A percentile compares a stretch with the other conserved stretches of the same genome.
These are phyloP conservation scores for Lapara coniferarum DNA, from an alignment of 2,888 invertebrate species.

Conservation along the genomic window DNA sequence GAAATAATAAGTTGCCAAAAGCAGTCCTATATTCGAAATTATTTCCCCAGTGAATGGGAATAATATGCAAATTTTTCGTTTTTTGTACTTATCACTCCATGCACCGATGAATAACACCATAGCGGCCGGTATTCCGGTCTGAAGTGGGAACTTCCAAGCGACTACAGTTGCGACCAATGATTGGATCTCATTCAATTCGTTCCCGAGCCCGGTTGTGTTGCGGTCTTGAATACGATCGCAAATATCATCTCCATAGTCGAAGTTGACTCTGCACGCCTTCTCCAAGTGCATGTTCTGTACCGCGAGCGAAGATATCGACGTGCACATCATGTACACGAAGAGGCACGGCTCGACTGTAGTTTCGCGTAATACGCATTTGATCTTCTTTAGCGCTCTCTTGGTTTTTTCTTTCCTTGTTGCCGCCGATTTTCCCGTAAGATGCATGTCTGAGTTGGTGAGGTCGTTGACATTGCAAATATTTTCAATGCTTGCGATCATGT, in stretches of 20 bases:
- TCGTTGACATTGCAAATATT: constrained; percentile 58
- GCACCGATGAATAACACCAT: constrained; percentile 84
- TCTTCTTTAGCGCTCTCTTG: constrained; percentile 60
- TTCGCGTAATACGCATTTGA: constrained; percentile 67
- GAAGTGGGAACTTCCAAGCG: constrained; percentile 84
- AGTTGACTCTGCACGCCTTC: constrained; percentile 83
- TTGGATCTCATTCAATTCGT: constrained; percentile 72
- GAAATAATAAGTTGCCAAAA: constrained; percentile 83
- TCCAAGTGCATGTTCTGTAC: constrained; percentile 84
- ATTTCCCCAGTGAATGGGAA: constrained; percentile 83
- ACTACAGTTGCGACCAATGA: constrained; percentile 79
- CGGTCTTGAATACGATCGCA: constrained; percentile 78
- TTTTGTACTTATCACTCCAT: constrained; percentile 85
- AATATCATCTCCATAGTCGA: constrained; percentile 75
- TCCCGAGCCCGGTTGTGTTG: constrained; percentile 72
- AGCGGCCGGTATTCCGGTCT: constrained; percentile 83
- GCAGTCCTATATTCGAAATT: constrained; percentile 77
- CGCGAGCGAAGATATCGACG: constrained; percentile 85
- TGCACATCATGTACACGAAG: constrained; percentile 86
- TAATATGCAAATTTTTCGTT: constrained; percentile 83
- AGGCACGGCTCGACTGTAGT: constrained; percentile 87
- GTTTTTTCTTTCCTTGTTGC: constrained; percentile 65
- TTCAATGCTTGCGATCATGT: constrained; percentile 65
- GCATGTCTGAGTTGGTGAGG: constrained; percentile 68
- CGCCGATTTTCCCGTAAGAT: constrained; percentile 57